Percentiles rank a stretch among this genome's conserved stretches.
These are phyloP conservation scores for Nannospalax galili DNA, from an alignment of 2,113 vertebrate genomes.

Conservation along the genomic window DNA sequence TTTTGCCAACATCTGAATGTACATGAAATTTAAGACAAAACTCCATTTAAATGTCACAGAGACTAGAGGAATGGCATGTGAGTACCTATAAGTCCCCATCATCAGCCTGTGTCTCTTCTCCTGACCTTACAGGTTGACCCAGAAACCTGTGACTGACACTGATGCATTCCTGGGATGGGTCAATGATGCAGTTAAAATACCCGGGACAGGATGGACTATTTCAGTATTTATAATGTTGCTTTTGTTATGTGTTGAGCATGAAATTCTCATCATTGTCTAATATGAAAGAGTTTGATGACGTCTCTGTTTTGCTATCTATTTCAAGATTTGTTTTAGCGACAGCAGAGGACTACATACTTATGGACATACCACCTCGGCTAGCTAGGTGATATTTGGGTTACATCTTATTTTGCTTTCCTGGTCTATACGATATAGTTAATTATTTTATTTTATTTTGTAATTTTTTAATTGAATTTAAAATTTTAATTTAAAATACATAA, in stretches of 20 bases:
- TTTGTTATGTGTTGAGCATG: background rate
- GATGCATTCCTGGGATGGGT: background rate
- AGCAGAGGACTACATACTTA: background rate
- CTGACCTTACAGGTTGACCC: background rate
- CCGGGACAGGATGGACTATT: background rate
- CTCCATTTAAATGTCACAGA: background rate
- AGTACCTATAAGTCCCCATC: background rate
- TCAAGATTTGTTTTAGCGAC: background rate
- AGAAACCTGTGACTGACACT: background rate
- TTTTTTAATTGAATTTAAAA: no score
- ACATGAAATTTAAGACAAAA: background rate
- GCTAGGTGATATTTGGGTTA: background rate
- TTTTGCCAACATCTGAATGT: background rate
- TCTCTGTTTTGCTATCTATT: background rate
- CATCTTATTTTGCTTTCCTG: background rate
- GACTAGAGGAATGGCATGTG: fast-evolving
- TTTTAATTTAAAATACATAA: no score
- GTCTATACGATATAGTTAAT: no score
- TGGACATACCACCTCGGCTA: no score
- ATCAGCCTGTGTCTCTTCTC: background rate
- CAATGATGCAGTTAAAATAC: background rate
- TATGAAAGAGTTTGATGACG: background rate
- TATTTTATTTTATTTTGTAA: background rate
- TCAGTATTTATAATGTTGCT: background rate
- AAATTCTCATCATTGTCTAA: background rate